Base-by-base conservation (phyloP, 2,113 vertebrate species). In the Pseudopipra pipra region DNA sequence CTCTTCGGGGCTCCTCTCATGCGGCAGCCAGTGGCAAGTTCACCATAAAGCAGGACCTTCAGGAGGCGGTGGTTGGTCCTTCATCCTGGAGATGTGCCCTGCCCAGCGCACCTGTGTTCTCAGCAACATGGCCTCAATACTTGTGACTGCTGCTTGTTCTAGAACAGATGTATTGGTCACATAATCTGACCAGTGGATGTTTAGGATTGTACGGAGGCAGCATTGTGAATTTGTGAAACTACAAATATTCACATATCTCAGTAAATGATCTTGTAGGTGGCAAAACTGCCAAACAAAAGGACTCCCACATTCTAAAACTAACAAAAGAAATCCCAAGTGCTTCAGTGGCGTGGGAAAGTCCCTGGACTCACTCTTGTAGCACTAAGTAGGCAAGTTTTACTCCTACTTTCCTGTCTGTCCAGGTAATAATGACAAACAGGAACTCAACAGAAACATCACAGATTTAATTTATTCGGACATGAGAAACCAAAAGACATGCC, bases 271-370 rank as follows among this genome's bases (percentile, higher is more conserved):
- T 94, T 74, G 75, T 55, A 86, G 82, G 63, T 94, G 79, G 67
- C 55, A 63, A 94, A 90, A 82, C 82, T 59, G 75, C 86, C 63
- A 90, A 92, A 91, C 41, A 95, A 68, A 35, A 54, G 41, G 71
- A 55, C 62, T 94, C 59, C 23, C 37, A 83, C 62, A 59, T 39
- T 80, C 15, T 55, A 41, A 51, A 87, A 59, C 56, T 33, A 81
- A 78, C 52, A 46, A 51, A 76, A 80, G 49, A 76, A 66, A 41
- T 74, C 83, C 12, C 22, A 78, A 93, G 58, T 16, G 16, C 2
- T 12, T 72, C 54, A 79, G 47, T 14, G 41, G 27, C 71, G 41
- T 0, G 0, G 61, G 47, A 43, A 68, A 78, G 39, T 62, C 47
- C 3, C 5, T 23, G 51, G 51, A 35, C 65, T 84, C 43, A 25